phyloP scores from a whole-genome alignment of 2,113 vertebrate genomes.

The Sturnira hondurensis region DNA sequence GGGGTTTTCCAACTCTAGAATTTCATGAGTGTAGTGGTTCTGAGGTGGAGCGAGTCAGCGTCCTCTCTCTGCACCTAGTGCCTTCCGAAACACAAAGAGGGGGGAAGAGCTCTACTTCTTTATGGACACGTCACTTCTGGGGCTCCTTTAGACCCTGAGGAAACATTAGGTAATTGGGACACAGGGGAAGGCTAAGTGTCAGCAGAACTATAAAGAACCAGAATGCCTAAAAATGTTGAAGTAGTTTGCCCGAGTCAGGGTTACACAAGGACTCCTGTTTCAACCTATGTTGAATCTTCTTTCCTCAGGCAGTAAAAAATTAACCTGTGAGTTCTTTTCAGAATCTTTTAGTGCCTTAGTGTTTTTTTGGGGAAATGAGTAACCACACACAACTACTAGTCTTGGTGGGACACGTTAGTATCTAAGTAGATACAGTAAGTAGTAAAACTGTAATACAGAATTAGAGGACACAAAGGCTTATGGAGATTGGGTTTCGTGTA shows the following conservation, averaged over 20 bases:
- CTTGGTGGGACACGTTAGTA: background rate
- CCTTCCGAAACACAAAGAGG: background rate
- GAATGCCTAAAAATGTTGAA: background rate
- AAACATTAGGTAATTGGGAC: background rate
- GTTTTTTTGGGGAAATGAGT: background rate
- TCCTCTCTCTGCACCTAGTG: background rate
- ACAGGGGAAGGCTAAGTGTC: background rate
- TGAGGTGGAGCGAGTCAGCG: background rate
- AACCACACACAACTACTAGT: background rate
- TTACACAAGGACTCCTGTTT: background rate
- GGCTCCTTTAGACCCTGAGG: background rate
- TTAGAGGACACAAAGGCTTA: background rate
- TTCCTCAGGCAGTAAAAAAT: background rate
- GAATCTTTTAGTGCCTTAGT: background rate
- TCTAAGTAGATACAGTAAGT: background rate
- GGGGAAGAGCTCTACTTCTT: background rate
- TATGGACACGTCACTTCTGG: background rate
- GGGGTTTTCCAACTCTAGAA: background rate
- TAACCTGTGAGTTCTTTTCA: background rate
- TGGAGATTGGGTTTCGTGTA: background rate
- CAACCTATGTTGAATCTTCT: background rate
- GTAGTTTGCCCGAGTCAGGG: background rate
- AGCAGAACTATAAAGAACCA: background rate
- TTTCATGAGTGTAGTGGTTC: background rate
- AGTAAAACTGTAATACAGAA: background rate